A percentile compares a stretch with the other conserved stretches of the same genome.
These are phyloP conservation scores for Sycophila sp. DNA, from an alignment of 1,140 invertebrate species.

Conservation along the genomic window DNA sequence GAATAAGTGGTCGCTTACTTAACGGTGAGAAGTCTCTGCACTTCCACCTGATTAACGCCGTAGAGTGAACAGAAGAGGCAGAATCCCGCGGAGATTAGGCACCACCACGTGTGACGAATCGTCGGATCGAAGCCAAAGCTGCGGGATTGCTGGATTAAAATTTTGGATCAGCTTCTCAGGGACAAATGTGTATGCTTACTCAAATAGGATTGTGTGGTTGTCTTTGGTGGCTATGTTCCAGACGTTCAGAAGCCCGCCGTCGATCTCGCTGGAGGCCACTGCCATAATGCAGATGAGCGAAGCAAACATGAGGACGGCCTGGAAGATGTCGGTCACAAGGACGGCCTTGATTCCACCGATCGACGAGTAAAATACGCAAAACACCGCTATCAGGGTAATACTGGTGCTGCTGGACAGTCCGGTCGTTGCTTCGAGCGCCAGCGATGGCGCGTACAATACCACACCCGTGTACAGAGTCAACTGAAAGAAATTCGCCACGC, in stretches of 20 bases:
- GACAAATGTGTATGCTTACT: slow-evolving; percentile 47
- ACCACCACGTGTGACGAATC: slow-evolving; percentile 79
- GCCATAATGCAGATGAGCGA: slow-evolving; percentile 62
- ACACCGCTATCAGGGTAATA: slow-evolving; percentile 79
- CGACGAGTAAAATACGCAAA: slow-evolving; percentile 91
- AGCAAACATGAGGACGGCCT: slow-evolving; percentile 80
- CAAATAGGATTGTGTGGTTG: slow-evolving; percentile 49
- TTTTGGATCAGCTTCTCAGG: no score
- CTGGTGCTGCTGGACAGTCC: slow-evolving; percentile 79
- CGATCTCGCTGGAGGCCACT: slow-evolving; percentile 72
- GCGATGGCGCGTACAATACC: slow-evolving; percentile 90
- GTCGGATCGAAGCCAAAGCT: slow-evolving; percentile 72
- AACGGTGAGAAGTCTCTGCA: slow-evolving; percentile 60
- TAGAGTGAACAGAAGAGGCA: slow-evolving; percentile 81
- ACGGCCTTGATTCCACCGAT: slow-evolving; percentile 93
- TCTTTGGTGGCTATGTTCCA: slow-evolving; percentile 73
- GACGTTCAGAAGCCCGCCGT: slow-evolving; percentile 72
- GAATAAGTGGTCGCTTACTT: slow-evolving; percentile 60
- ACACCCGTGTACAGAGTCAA: slow-evolving; percentile 92
- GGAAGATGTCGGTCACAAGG: slow-evolving; percentile 86
- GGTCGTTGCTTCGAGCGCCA: slow-evolving; percentile 91
- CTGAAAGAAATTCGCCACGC: slow-evolving; percentile 80
- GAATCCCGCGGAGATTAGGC: slow-evolving; percentile 76
- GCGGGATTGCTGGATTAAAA: not conserved
- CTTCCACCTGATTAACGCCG: slow-evolving; percentile 80